Percentiles rank a stretch among this genome's conserved stretches.
phyloP scores from a whole-genome alignment of 2,888 invertebrate genomes.

The Nymphalis polychloros region DNA sequence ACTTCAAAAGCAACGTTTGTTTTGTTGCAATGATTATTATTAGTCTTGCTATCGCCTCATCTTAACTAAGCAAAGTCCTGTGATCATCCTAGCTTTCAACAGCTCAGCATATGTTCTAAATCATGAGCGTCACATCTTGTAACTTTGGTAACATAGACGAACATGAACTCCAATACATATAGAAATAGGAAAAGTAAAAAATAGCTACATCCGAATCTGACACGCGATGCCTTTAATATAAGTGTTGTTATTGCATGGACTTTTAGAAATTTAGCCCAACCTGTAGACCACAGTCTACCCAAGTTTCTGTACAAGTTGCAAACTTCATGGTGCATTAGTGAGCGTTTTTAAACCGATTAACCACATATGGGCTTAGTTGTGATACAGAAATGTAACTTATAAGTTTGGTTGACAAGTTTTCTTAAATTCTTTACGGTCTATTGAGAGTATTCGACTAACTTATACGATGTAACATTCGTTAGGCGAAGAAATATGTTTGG shows the following conservation, averaged over 20 bases:
- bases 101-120: constrained; percentile 32
- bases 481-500: constrained; percentile 7
- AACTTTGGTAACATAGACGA: constrained; percentile 29
- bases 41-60: constrained; percentile 22
- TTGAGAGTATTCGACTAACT: constrained; percentile 25
- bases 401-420: constrained; percentile 29
- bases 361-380: constrained; percentile 28
- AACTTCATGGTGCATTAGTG: constrained; percentile 31
- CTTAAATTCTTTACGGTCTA: constrained; percentile 34
- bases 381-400: constrained; percentile 32
- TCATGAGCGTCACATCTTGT: constrained; percentile 34
- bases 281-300: constrained; percentile 9
- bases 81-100: constrained; percentile 39
- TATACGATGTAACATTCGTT: constrained; percentile 12
- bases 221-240: constrained; percentile 9
- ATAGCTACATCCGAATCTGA: constrained; percentile 3
- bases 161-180: constrained; percentile 19
- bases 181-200: background rate
- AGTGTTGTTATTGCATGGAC: constrained; percentile 14
- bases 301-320: constrained; percentile 24
- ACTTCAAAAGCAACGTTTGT: too few species aligned
- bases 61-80: constrained; percentile 33
- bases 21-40: constrained; percentile 18
- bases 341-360: constrained; percentile 35
- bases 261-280: background rate